phyloP scores from a whole-genome alignment of 1,140 invertebrate species.

The Diorhabda sublineata region DNA sequence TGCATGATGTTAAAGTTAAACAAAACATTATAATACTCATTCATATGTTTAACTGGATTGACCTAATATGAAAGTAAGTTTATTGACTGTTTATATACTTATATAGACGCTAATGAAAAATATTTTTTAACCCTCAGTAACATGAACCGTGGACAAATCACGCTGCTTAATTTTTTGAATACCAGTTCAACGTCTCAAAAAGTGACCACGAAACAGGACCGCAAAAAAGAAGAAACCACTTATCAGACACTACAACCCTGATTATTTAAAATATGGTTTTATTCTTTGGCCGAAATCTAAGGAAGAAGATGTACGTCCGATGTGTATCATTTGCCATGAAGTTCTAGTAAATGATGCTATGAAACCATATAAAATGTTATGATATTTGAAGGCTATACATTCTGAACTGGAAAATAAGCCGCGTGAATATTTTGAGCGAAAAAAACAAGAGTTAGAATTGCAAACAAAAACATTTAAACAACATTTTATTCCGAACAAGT shows the following conservation, averaged over 20 bases:
- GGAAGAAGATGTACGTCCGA: not conserved
- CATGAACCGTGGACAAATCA: not conserved
- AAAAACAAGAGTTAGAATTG: not conserved
- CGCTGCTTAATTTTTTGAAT: not conserved
- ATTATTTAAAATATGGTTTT: slow-evolving; percentile 1
- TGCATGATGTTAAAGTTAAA: no score
- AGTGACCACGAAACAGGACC: not conserved
- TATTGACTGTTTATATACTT: not conserved
- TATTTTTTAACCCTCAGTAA: not conserved
- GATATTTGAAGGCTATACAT: no score
- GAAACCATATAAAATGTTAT: not conserved
- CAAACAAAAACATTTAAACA: not conserved
- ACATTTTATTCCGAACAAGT: slow-evolving; percentile 13
- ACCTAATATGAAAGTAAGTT: no score
- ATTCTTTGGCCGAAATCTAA: not conserved
- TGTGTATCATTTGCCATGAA: not conserved
- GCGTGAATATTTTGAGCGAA: not conserved
- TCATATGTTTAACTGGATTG: no score
- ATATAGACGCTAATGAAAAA: not conserved
- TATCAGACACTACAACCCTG: not conserved
- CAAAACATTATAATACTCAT: no score
- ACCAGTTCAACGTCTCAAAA: not conserved
- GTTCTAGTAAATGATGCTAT: not conserved
- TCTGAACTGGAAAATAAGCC: no score
- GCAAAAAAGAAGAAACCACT: not conserved